Evolutionary conservation across 2,113 vertebrate species (phyloP), one percentile per base, ranked within the genome.

Genomic region (Coptodon rendalli): DNA sequence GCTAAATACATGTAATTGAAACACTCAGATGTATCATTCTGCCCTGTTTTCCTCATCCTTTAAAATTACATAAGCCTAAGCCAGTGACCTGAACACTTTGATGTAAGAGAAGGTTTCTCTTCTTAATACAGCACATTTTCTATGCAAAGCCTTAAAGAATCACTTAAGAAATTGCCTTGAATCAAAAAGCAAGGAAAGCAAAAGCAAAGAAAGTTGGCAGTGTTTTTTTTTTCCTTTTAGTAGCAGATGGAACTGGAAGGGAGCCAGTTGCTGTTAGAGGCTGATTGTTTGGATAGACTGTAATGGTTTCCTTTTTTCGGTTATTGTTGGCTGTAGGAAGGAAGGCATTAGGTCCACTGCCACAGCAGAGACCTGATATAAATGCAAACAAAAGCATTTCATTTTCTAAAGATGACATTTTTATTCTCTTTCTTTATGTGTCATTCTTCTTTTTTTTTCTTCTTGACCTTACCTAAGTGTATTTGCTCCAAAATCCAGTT

Each of bases 201-300:
- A 73, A 48, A 48, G 22, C 40, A 19, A 29, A 1, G 0, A 19
- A 76, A 29, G 71, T 17, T 48, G 14, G 71, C 38, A 27, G 0
- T 48, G 40, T 0, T 3, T 2, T 13, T 9, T n/a, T 36, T 16
- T 4, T 38, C 24, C 22, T 71, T 79, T 54, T 82, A 53, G 24
- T 2, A 52, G 45, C 19, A 73, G 43, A 84, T 76, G 71, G 16
- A 82, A 40, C 36, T 84, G 82, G 86, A 79, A 11, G 24, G 0
- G 43, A 81, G 68, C 83, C 92, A 89, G 38, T 12, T 52, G 31
- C 71, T 78, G 43, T 50, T 50, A 31, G 24, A 50, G 43, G 43
- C 43, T 78, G 81, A 79, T 89, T 89, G 29, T 66, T 88, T 86
- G 11, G 53, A 76, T 16, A 48, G 29, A 38, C 79, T 80, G 16